Conservation (phyloP, 2,888 invertebrate genomes). For the Oscheius sp. region DNA sequence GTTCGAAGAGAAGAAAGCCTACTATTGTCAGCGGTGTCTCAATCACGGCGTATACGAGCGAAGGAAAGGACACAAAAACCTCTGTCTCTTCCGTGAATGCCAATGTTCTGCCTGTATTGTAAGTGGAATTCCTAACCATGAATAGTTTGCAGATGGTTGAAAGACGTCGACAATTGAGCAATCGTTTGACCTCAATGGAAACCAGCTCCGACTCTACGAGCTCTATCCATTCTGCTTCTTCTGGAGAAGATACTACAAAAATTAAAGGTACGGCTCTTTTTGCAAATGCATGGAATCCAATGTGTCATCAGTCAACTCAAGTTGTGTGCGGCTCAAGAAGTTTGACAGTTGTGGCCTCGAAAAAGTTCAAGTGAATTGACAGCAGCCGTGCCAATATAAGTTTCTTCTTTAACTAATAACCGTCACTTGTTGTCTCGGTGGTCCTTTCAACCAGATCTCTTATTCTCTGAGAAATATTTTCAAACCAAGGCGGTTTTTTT, state of each 20-base stretch:
- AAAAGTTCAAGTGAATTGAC: slow-evolving; percentile 15
- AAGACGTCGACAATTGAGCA: slow-evolving; percentile 55
- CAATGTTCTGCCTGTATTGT: slow-evolving; percentile 54
- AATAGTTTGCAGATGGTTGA: slow-evolving; percentile 53
- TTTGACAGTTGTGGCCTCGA: slow-evolving; percentile 16
- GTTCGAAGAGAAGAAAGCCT: slow-evolving; percentile 58
- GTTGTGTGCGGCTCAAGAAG: neutral
- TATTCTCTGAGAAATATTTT: neutral
- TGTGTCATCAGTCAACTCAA: neutral
- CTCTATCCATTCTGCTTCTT: slow-evolving; percentile 9
- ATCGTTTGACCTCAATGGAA: slow-evolving; percentile 52
- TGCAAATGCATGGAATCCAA: neutral
- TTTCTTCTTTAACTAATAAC: slow-evolving; percentile 25
- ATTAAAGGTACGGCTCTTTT: no score
- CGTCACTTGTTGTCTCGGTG: slow-evolving; percentile 20
- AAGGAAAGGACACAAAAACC: slow-evolving; percentile 57
- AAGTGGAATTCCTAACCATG: slow-evolving; percentile 11
- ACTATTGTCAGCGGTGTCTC: slow-evolving; percentile 58
- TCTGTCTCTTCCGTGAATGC: slow-evolving; percentile 50
- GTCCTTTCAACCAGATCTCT: no score
- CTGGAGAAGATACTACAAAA: slow-evolving; percentile 11
- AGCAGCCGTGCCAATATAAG: slow-evolving; percentile 25
- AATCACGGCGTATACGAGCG: slow-evolving; percentile 54
- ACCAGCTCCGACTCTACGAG: neutral
- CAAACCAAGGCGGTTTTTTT: no score